Base-by-base conservation (phyloP, 1,140 invertebrate genomes). In the Pseudomyrmex sp. region DNA sequence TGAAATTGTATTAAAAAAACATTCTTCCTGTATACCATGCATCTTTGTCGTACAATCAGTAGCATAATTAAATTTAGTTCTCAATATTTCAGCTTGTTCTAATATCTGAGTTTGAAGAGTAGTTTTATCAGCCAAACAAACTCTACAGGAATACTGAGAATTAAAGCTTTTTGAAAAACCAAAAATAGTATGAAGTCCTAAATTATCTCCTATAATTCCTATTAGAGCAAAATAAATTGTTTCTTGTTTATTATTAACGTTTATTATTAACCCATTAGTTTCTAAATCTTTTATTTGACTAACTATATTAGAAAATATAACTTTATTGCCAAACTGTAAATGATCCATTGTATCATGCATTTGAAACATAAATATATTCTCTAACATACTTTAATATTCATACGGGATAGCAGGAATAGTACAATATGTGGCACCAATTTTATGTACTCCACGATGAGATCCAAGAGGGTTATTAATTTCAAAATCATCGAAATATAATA, bases 111-210 rank as follows among this genome's bases (percentile, higher is more conserved):
- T 61, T 74, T 74, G 72, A 20, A 74, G 56, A 48, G 7, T 61
- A 3, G 0, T 23, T 74, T 74, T 74, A 74, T 61, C 44, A 61
- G 8, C 20, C 7, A 18, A 12, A 26, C 58, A 61, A 7, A 23
- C 58, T 61, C 72, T 46, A 15, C 72, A 74, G 0, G 13, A 23
- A 74, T 61, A 74, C 15, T 0, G n/a, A 1, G 56, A 61, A n/a
- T 62, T 74, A 50, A 74, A 74, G 48, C n/a, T 61, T 74, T 48
- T 74, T 5, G 44, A 26, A 10, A 74, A 74, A 50, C 58, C 56
- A 61, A 74, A 61, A 61, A 74, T 74, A 20, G 72, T 74, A 26
- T 74, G 56, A 8, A 74, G 13, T 1, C 44, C 72, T 61, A 74
- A 61, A 46, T 74, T 74, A 26, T 74, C 72, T 59, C 54, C 52